Evolutionary conservation across 2,113 vertebrate species (phyloP).

Genomic region (Heterotilapia buettikoferi): DNA sequence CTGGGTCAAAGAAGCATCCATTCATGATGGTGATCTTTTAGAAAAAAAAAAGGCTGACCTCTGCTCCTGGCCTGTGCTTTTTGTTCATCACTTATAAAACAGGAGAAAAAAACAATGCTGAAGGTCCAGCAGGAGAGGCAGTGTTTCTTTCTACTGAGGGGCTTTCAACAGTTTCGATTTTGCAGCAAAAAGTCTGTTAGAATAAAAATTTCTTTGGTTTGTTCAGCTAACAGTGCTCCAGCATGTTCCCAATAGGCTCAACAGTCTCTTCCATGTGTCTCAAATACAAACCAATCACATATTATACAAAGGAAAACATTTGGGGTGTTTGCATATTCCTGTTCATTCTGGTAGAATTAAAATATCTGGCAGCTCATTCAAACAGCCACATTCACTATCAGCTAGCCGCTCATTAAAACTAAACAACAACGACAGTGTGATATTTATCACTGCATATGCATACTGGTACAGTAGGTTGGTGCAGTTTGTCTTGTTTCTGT

Average conservation of each 20-base stretch:
- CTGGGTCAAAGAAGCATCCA: neutral
- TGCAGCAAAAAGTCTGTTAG: neutral
- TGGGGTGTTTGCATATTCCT: neutral
- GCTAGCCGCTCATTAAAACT: constrained; percentile 19
- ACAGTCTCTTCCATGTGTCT: neutral
- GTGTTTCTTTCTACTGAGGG: neutral
- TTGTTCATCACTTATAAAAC: neutral
- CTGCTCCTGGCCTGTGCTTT: neutral
- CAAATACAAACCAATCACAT: neutral
- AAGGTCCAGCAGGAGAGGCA: neutral
- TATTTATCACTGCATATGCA: neutral
- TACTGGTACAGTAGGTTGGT: neutral
- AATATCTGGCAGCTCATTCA: neutral
- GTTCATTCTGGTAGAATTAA: neutral
- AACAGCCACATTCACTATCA: neutral
- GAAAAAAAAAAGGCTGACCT: neutral
- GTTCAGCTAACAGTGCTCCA: neutral
- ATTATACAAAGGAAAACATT: neutral
- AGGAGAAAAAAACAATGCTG: neutral
- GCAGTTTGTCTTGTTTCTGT: neutral
- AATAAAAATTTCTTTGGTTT: neutral
- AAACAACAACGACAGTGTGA: constrained; percentile 27
- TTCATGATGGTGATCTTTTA: neutral
- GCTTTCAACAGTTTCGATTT: neutral
- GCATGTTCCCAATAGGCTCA: neutral